Evolutionary conservation across 2,888 invertebrate genomes (phyloP).

Genomic region (Chloroclysta siterata): DNA sequence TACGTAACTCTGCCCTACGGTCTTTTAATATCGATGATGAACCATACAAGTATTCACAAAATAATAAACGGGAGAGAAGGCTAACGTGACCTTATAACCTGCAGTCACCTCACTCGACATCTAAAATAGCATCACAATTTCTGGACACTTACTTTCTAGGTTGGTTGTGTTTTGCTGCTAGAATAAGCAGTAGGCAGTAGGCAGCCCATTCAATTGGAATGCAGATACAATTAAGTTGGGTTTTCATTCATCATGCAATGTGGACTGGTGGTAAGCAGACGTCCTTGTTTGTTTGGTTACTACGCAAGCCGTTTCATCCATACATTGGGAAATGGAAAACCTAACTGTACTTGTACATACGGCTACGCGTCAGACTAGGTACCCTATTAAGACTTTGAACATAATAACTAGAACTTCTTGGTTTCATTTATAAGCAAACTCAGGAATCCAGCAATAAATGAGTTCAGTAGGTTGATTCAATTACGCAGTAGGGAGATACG

Average conservation of each 20-base stretch:
- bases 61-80: slow-evolving; percentile 11
- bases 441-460: slow-evolving; percentile 26
- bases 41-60: slow-evolving; percentile 20
- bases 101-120: background rate
- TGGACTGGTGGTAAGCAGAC: background rate
- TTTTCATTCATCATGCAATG: background rate
- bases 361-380: too few species aligned
- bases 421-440: background rate
- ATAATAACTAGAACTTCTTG: background rate
- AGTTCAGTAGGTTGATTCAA: slow-evolving; percentile 28
- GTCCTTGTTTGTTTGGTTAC: background rate
- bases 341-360: background rate
- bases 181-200: too few species aligned
- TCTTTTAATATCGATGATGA: slow-evolving; percentile 50
- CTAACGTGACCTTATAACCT: slow-evolving; percentile 5
- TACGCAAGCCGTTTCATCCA: background rate
- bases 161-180: background rate
- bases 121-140: slow-evolving; percentile 1
- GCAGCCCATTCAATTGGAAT: too few species aligned
- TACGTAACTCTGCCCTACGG: slow-evolving; percentile 70
- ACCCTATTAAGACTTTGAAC: too few species aligned
- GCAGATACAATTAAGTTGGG: background rate
- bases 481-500: slow-evolving; percentile 29
- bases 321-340: background rate
- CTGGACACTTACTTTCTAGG: background rate